These are phyloP conservation scores for Rhinolophus ferrumequinum DNA, from an alignment of 2,113 vertebrate genomes.

Conservation along the genomic window DNA sequence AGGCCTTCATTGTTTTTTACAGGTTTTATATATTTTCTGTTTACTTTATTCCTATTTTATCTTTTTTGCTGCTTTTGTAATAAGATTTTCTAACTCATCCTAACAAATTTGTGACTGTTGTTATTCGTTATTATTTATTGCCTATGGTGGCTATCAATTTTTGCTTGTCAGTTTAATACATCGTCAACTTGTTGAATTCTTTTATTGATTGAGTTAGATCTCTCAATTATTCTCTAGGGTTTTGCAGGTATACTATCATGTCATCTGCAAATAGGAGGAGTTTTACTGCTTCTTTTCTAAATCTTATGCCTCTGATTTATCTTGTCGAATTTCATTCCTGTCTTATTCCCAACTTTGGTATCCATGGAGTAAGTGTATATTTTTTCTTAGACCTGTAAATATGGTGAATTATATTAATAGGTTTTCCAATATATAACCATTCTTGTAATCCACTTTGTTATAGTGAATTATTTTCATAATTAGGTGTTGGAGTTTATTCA, in stretches of 20 bases:
- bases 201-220: constrained; percentile 14
- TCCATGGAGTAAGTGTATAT: neutral
- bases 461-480: neutral
- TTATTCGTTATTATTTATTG: neutral
- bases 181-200: neutral
- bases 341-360: neutral
- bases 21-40: neutral
- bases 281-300: constrained; percentile 26
- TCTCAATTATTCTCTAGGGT: neutral
- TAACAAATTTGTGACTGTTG: neutral
- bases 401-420: neutral
- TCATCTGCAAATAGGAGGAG: neutral
- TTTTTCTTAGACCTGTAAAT: neutral
- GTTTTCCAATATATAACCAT: neutral
- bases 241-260: neutral
- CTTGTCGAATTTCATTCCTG: neutral
- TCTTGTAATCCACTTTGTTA: neutral
- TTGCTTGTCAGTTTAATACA: neutral
- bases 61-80: neutral
- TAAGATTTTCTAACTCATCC: neutral
- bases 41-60: neutral
- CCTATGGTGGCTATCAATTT: neutral
- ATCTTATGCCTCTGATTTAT: neutral
- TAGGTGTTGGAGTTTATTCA: neutral
- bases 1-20: neutral